Percentiles rank a stretch among this genome's conserved stretches.
These are phyloP conservation scores for Hypomecis punctinalis DNA, from an alignment of 2,888 invertebrate species.

Conservation along the genomic window DNA sequence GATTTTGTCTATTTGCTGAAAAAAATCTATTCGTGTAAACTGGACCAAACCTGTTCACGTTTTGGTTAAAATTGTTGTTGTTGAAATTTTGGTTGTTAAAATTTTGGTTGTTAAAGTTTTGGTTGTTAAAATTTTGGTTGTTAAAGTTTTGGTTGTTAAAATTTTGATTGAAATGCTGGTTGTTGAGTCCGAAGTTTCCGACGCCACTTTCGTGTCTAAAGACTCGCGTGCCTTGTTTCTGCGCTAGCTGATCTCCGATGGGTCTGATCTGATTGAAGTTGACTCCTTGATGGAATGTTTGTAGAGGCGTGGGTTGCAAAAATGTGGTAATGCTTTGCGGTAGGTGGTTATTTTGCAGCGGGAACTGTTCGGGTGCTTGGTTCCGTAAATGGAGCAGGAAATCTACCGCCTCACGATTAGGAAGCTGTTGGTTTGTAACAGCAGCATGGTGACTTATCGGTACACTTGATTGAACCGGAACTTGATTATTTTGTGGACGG, in stretches of 20 bases:
- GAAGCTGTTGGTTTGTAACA: conserved; percentile 82
- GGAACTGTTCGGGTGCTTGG: conserved; percentile 76
- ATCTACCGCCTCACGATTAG: conserved; percentile 84
- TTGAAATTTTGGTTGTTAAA: conserved; percentile 58
- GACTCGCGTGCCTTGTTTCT: conserved; percentile 74
- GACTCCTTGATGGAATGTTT: conserved; percentile 65
- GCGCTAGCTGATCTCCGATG: conserved; percentile 60
- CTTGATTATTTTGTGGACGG: conserved; percentile 63
- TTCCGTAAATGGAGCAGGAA: conserved; percentile 77
- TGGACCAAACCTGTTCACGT: conserved; percentile 66
- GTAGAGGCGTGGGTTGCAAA: conserved; percentile 64
- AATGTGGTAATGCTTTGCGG: conserved; percentile 75
- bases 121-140: conserved; percentile 64
- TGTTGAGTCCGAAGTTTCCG: conserved; percentile 87
- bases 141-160: conserved; percentile 51
- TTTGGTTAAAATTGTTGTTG: conserved; percentile 42
- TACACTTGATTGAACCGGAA: conserved; percentile 83
- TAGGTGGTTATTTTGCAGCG: conserved; percentile 78
- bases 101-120: conserved; percentile 9
- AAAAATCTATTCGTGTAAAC: conserved; percentile 66
- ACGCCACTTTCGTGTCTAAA: conserved; percentile 85
- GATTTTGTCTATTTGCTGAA: conserved; percentile 67
- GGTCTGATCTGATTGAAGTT: conserved; percentile 68
- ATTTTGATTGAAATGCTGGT: conserved; percentile 48
- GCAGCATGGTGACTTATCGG: conserved; percentile 63